phyloP scores from a whole-genome alignment of 2,888 invertebrate species.

The Agrotis ipsilon region DNA sequence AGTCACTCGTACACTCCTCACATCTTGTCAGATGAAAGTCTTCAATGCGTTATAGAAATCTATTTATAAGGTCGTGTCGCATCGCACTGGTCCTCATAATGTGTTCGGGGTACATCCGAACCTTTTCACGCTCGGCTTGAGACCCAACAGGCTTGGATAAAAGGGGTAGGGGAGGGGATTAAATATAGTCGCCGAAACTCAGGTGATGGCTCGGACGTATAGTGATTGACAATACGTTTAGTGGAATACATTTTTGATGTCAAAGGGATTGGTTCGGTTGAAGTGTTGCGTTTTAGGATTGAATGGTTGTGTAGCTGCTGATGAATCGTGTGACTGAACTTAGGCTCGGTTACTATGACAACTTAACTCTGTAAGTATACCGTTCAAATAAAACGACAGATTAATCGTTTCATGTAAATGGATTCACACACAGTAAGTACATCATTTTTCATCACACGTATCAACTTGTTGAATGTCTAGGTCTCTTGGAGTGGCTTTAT shows the following conservation, averaged over 20 bases:
- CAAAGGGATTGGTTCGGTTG: slow-evolving; percentile 26
- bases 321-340: neutral
- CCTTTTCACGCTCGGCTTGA: slow-evolving; percentile 82
- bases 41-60: slow-evolving; percentile 65
- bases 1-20: slow-evolving; percentile 41
- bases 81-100: slow-evolving; percentile 64
- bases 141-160: slow-evolving; percentile 74
- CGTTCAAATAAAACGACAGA: neutral
- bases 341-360: neutral
- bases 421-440: neutral
- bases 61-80: slow-evolving; percentile 65
- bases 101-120: slow-evolving; percentile 69
- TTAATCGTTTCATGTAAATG: too few relatives aligned
- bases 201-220: slow-evolving; percentile 66
- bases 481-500: too few relatives aligned
- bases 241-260: slow-evolving; percentile 58
- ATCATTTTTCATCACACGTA: neutral
- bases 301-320: neutral
- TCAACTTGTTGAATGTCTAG: neutral
- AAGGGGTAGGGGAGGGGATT: slow-evolving; percentile 62
- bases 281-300: slow-evolving; percentile 27
- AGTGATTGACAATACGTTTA: slow-evolving; percentile 63
- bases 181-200: slow-evolving; percentile 68
- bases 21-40: slow-evolving; percentile 59
- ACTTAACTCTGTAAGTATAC: too few relatives aligned